Evolutionary conservation across 2,888 invertebrate genomes (phyloP), one percentile per base, ranked within the genome.

Genomic region (Torymus auratus): DNA sequence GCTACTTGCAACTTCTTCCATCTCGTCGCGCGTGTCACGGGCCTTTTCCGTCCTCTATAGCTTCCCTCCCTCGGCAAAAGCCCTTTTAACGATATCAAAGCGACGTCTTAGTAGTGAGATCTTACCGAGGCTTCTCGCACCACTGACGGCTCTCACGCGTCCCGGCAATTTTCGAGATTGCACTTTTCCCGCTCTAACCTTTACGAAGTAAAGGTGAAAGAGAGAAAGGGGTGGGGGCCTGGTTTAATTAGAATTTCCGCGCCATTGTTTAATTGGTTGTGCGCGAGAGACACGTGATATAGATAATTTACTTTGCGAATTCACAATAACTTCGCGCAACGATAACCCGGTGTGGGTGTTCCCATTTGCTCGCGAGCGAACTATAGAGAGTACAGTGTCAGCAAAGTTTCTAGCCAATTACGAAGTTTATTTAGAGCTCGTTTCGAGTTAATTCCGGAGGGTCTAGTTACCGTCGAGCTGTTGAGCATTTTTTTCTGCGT

Each of bases 71-170:
- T 52, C 55, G 53, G 58, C 28, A 64, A 58, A 58, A 67, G 60
- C 58, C 68, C 62, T 73, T 74, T 79, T 64, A 62, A 69, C 69
- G 64, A 28, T 64, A 79, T 74, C 69, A 62, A 74, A 79, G 74
- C 64, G 61, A 17, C 72, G 41, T 61, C 65, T 67, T 41, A 52
- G 11, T 12, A 7, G 41, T 41, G 41, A 52, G 3, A 58, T 65
- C 56, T 55, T 64, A 56, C 11, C 50, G 14, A 17, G 41, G 13
- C 12, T 23, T 23, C 53, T 61, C 53, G 60, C n/a, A 20, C 17
- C 53, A 23, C 52, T 28, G 61, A 67, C 73, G 13, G 64, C 23
- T 23, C 17, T 53, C 15, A 53, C 41, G 41, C 7, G 23, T 20
- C 5, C 5, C 41, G 41, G 5, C 15, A 15, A 65, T 65, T 23